A percentile compares a stretch with the other conserved stretches of the same genome.
These are phyloP conservation scores for Drosophila gunungcola DNA, from an alignment of 1,140 invertebrate genomes.

Conservation along the genomic window DNA sequence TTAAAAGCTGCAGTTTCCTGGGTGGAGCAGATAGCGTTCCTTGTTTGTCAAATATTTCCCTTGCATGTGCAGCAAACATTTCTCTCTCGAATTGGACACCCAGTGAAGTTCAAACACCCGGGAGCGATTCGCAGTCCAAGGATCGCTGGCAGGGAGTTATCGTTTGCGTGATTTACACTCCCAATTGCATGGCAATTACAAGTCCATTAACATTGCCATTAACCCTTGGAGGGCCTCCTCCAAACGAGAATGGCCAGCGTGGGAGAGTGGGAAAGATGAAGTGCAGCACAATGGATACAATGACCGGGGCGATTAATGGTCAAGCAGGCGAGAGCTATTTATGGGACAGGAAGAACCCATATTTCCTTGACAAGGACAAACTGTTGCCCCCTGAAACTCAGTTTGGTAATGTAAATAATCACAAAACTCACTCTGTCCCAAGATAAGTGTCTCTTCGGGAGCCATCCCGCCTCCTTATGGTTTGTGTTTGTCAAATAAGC, in stretches of 20 bases:
- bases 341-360: constrained; percentile 45
- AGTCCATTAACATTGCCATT: constrained; percentile 79
- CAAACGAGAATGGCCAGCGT: not conserved
- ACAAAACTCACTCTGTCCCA: constrained; percentile 40
- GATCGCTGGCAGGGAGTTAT: constrained; percentile 37
- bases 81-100: constrained; percentile 1
- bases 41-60: constrained; percentile 26
- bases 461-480: constrained; percentile 28
- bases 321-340: constrained; percentile 47
- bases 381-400: constrained; percentile 23
- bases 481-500: constrained; percentile 59
- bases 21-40: constrained; percentile 8
- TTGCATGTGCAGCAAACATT: constrained; percentile 40
- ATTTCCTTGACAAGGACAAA: constrained; percentile 56
- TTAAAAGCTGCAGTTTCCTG: not conserved
- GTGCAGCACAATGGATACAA: constrained; percentile 36
- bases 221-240: constrained; percentile 58
- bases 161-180: constrained; percentile 68
- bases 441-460: constrained; percentile 22
- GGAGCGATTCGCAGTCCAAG: constrained; percentile 20
- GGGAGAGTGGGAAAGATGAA: not conserved
- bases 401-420: constrained; percentile 58
- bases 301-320: constrained; percentile 39
- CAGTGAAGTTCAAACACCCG: constrained; percentile 21
- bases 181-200: constrained; percentile 79